Conservation (phyloP, 1,140 invertebrate species). For the Danaus melanippus region DNA sequence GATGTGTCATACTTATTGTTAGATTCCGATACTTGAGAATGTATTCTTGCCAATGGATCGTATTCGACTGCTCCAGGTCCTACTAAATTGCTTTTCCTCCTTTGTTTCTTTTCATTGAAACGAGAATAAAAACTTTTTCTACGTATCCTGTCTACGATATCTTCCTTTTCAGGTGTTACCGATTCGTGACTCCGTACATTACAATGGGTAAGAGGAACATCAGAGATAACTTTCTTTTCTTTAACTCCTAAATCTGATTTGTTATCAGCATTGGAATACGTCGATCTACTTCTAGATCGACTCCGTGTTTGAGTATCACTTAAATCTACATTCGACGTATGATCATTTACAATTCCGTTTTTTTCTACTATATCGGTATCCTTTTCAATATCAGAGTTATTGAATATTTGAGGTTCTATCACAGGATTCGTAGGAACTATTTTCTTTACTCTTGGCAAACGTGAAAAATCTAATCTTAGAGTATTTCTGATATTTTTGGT, state of each 20-base stretch:
- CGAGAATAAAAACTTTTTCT: constrained; percentile 90
- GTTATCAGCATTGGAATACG: constrained; percentile 54
- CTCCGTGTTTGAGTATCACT: constrained; percentile 42
- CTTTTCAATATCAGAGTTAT: constrained; percentile 45
- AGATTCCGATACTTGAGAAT: constrained; percentile 43
- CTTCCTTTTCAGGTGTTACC: constrained; percentile 74
- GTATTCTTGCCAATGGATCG: constrained; percentile 62
- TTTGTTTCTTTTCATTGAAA: constrained; percentile 85
- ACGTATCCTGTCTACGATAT: constrained; percentile 87
- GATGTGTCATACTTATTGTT: constrained; percentile 61
- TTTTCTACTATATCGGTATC: constrained; percentile 55
- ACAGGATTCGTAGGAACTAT: constrained; percentile 69
- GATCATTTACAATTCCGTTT: constrained; percentile 52
- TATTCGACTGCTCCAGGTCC: constrained; percentile 71
- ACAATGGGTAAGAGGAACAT: constrained; percentile 27
- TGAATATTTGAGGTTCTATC: constrained; percentile 65
- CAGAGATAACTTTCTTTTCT: constrained; percentile 37
- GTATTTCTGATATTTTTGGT: constrained; percentile 65
- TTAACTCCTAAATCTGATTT: constrained; percentile 51
- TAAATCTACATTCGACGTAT: constrained; percentile 47
- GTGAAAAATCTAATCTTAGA: constrained; percentile 79
- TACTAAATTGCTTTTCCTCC: constrained; percentile 74
- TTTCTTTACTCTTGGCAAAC: constrained; percentile 73
- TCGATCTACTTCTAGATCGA: constrained; percentile 57
- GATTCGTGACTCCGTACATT: constrained; percentile 51